Evolutionary conservation across 2,797 vertebrate species (phyloP).

Genomic region (Danionella dracula): DNA sequence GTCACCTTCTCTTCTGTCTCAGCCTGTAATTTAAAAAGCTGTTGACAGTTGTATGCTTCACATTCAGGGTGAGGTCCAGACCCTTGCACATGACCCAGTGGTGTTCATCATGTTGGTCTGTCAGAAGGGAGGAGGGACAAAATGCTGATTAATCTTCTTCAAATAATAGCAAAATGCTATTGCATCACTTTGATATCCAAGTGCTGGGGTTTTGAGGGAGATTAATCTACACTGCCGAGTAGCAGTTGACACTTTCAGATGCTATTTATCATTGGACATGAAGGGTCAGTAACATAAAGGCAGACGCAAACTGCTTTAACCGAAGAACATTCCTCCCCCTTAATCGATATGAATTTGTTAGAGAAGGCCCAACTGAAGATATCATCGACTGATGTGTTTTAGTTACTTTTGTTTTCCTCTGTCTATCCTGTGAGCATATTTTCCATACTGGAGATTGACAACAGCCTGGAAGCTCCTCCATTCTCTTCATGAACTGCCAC

Average conservation of each 20-base stretch:
- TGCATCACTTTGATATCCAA: neutral
- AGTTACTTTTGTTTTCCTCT: neutral
- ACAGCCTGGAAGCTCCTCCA: constrained; percentile 61
- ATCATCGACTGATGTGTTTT: neutral
- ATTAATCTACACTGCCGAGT: constrained; percentile 23
- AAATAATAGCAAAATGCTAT: constrained; percentile 50
- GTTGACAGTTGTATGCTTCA: constrained; percentile 44
- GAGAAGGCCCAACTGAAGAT: neutral
- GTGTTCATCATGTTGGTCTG: constrained; percentile 58
- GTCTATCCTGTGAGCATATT: constrained; percentile 4
- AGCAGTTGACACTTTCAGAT: neutral
- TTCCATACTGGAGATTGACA: constrained; percentile 47
- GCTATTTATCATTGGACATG: neutral
- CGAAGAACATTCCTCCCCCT: neutral
- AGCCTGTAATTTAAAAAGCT: constrained; percentile 66
- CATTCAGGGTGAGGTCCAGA: constrained; percentile 50
- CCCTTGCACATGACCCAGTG: constrained; percentile 52
- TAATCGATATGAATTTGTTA: neutral
- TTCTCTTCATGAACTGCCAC: constrained; percentile 55
- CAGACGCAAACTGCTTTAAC: neutral
- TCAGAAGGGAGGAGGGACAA: constrained; percentile 35
- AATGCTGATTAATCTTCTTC: constrained; percentile 63
- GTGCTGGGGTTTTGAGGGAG: constrained; percentile 27
- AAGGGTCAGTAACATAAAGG: neutral
- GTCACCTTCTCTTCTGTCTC: constrained; percentile 38